Base-by-base conservation (phyloP, 2,888 invertebrate species). In the Schizotus pectinicornis region DNA sequence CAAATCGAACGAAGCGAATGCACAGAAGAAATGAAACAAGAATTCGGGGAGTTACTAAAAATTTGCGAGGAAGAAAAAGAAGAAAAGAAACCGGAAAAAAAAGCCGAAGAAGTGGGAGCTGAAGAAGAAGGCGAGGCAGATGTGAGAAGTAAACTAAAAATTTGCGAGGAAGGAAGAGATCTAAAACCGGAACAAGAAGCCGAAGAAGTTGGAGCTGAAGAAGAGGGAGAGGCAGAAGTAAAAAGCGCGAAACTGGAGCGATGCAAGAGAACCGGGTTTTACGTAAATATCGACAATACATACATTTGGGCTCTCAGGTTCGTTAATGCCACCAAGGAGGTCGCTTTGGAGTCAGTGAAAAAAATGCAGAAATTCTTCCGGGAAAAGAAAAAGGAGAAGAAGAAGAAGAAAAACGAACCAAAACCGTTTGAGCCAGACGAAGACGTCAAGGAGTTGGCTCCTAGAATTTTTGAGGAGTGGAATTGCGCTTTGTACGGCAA, bases 401-500 rank as follows among this genome's bases (percentile, higher is more conserved):
- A 59, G 80, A 83, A 67, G 38, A 34, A 78, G 77, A 6, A 36
- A 45, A 9, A 56, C 14, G 47, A 47, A 42, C 8, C 54, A 31
- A 46, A 50, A 6, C 42, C 51, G 2, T 59, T 63, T n/a, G 66
- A 66, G 56, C 61, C 62, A 1, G 62, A 64, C 13, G 63, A 67
- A 43, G 62, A 67, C 6, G 70, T 75, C 0, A 71, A 71, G 54
- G 67, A 74, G 47, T 68, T 67, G 65, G 50, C 80, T 77, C 70
- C 80, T 74, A 73, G 72, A 73, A 38, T 84, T 64, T 71, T 85
- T 9, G 80, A 83, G 14, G 87, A 88, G 74, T 88, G 87, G 85
- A 77, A 77, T 11, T 81, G 81, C 72, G 86, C 82, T 7, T 72
- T 84, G 3, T 79, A 81, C 51, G 86, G 84, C 14, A 88, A 88